Evolutionary conservation across 2,888 invertebrate species (phyloP), one percentile per base, ranked within the genome.

Genomic region (Synergus japonicus): DNA sequence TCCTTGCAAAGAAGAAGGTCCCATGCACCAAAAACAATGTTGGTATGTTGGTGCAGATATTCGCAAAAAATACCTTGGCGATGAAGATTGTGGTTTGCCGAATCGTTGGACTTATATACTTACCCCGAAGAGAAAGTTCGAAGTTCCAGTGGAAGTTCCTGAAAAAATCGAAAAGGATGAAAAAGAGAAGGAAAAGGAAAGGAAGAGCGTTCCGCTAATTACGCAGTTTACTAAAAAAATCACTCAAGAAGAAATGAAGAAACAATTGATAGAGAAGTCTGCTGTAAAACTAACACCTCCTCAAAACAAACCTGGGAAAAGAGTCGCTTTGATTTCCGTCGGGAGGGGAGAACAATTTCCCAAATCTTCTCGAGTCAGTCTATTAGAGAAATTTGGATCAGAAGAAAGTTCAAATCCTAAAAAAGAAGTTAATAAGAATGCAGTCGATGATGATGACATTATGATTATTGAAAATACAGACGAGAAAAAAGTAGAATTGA

Each of bases 41-140:
- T 96, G 96, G 96, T 93, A 94, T 85, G 95, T 96, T 0, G 88
- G 93, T 0, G 92, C 93, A 10, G 94, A 94, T 13, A 85, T 93
- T 1, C 92, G 94, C 15, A 92, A 94, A 54, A 93, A 94, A 86
- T 94, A 94, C 89, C 90, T 93, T 8, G 88, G 93, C 29, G 87
- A 92, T 0, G 88, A 89, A 13, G 92, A 93, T 60, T 87, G 95
- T 0, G 87, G 92, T 0, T 80, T 94, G 22, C 93, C 94, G 0
- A 95, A 95, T 87, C 88, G 91, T 4, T 95, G 95, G 95, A 89
- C 90, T 4, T 95, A 95, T 83, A 92, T 86, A 12, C 85, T 90
- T 10, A 83, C 83, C 0, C 89, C 89, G 0, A 89, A 85, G 43
- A 84, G 80, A 22, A 88, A 81, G 79, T n/a, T 73, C n/a, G 85